Base-by-base conservation (phyloP, 2,113 vertebrate genomes). In the Megaceryle maxima region DNA sequence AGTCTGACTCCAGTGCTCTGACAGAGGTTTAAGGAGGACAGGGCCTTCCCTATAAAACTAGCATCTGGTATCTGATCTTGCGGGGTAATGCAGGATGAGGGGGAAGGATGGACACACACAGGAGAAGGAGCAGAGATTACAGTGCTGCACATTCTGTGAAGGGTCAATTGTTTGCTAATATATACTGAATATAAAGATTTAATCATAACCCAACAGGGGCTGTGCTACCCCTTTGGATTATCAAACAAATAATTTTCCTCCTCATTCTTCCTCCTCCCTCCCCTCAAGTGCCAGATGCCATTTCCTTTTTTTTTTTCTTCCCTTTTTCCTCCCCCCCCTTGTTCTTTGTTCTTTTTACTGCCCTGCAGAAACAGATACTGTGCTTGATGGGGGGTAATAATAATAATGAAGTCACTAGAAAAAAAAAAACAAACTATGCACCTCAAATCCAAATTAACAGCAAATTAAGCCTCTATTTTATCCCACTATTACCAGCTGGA, bases 291-390 rank as follows among this genome's bases (percentile, higher is more conserved):
- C 83, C 83, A 96, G 84, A 88, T 93, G 80, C 64, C 44, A 60
- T 90, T 95, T 94, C 64, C 84, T 86, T 41, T 28, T 50, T 53
- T 46, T 46, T 31, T n/a, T 31, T n/a, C n/a, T 13, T 15, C 12
- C 8, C 5, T 24, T 16, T 29, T 5, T 19, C 19, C 5, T 2
- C 2, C 6, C 1, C 14, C 15, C 25, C 12, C 20, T 85, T 73
- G 53, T 76, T 88, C 94, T 95, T 86, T 88, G 79, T 94, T 96
- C 91, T 51, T 77, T 81, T 83, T 80, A 79, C 67, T 55, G 37
- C 81, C 78, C 55, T 4, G 8, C 63, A 78, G 53, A 44, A 81
- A 24, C 73, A 66, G 44, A 57, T 16, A 37, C 1, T 64, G 46
- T 64, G 48, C 62, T 50, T 50, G n/a, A 60, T 69, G 3, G 3